A percentile compares a stretch with the other conserved stretches of the same genome.
Evolutionary conservation across 2,888 invertebrate species (phyloP).

Genomic region (Suillia variegata): DNA sequence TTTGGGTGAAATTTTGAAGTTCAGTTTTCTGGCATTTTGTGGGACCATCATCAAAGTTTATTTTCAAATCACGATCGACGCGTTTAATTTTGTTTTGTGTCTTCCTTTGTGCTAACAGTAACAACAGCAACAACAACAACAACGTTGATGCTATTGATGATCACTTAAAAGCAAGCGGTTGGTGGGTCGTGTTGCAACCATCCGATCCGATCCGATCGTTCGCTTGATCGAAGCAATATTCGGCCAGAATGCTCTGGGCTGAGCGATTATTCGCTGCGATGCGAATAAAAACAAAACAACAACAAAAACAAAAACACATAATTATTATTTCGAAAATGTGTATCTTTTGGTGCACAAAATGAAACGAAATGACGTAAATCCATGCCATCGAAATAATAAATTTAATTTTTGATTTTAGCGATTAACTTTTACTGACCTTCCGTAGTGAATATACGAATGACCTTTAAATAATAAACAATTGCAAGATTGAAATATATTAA

Average conservation of each 20-base stretch:
- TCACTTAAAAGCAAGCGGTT: too few species aligned
- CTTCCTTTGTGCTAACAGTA: neutral
- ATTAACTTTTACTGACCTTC: too few species aligned
- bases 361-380: too few species aligned
- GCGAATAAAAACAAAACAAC: neutral
- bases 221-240: neutral
- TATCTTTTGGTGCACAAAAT: neutral
- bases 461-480: too few species aligned
- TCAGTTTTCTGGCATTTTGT: too few species aligned
- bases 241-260: neutral
- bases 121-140: too few species aligned
- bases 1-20: neutral
- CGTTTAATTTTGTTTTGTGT: neutral
- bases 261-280: too few species aligned
- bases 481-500: too few species aligned
- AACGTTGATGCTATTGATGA: neutral
- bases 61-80: conserved; percentile 14
- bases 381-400: too few species aligned
- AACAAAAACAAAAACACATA: neutral
- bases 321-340: neutral
- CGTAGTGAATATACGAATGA: too few species aligned
- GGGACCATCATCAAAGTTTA: conserved; percentile 10
- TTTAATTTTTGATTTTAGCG: too few species aligned
- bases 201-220: neutral
- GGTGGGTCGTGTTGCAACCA: neutral